Evolutionary conservation across 2,888 invertebrate species (phyloP), one percentile per base, ranked within the genome.

Genomic region (Glyphotaelius pellucidus): DNA sequence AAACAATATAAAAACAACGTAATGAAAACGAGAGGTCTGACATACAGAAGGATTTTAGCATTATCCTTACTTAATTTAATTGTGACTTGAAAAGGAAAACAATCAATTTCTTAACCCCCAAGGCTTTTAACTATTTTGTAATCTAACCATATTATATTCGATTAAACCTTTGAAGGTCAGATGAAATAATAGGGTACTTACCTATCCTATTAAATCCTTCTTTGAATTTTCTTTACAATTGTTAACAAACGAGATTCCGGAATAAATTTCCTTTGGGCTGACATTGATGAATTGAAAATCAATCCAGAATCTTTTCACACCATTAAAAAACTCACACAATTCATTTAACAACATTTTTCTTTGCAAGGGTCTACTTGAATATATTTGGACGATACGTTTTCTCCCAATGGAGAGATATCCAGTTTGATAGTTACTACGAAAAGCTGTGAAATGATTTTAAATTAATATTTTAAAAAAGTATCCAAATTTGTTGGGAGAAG

Each of bases 221-320:
- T 67, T n/a, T 67, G n/a, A 67, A 67, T 67, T 25, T 67, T 67
- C 67, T 67, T 67, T 25, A 67, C 67, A 67, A 67, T 67, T 67
- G 67, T 67, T 67, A 67, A 67, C 67, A 67, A 67, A 25, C 9
- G 25, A 67, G 67, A 67, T 25, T 25, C 67, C 67, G 9, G 25
- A 67, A 67, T 67, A 67, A n/a, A 67, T 67, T 67, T 67, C 67
- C n/a, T 67, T 67, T 67, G n/a, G 67, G 67, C 67, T 67, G 67
- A 67, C 67, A 67, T 67, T n/a, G 67, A 67, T 67, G 67, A 67
- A 67, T 25, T 67, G 67, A 25, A 67, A 67, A 67, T n/a, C 25
- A 67, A 67, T 67, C 52, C 15, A 19, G 52, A 52, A 52, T 7
- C 25, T n/a, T 67, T 67, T 67, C 67, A n/a, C 67, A 67, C 67